Conservation (phyloP, 64 coral and sea anemone species). For the Stichodactyla helianthus region DNA sequence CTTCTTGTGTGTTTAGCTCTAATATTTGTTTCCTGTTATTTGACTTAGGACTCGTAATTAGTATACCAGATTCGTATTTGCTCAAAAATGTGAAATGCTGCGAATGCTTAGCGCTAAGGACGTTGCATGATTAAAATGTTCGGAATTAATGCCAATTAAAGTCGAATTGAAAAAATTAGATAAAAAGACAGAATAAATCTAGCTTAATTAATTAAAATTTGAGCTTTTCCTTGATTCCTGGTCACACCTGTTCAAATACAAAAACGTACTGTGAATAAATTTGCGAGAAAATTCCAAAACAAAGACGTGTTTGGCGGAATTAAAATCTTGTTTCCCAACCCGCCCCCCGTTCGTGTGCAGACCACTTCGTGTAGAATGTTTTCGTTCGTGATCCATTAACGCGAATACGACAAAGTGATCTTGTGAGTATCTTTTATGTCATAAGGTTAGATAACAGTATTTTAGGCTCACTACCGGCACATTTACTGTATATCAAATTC, state of each 20-base stretch:
- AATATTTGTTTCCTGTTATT: not conserved
- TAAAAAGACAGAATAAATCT: not conserved
- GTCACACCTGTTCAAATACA: not conserved
- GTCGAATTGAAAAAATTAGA: not conserved
- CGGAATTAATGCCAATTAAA: not conserved
- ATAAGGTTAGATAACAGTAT: slow-evolving; percentile 18
- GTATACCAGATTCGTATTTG: not conserved
- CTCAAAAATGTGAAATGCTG: not conserved
- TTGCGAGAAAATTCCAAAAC: not conserved
- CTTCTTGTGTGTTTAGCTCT: not conserved
- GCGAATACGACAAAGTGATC: slow-evolving; percentile 14
- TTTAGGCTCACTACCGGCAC: slow-evolving; percentile 5
- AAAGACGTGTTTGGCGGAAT: not conserved
- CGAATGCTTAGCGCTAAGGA: not conserved
- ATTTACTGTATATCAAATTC: not conserved
- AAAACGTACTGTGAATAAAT: not conserved
- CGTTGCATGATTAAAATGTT: not conserved
- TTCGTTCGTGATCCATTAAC: slow-evolving; percentile 18
- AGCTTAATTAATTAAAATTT: not conserved
- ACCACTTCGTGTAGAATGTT: slow-evolving; percentile 2
- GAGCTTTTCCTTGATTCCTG: not conserved
- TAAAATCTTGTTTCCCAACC: not conserved
- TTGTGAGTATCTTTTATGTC: slow-evolving; percentile 8
- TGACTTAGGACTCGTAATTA: not conserved
- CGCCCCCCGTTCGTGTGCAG: not conserved